phyloP scores from a whole-genome alignment of 2,888 invertebrate species.

The Anthoptus insignis region DNA sequence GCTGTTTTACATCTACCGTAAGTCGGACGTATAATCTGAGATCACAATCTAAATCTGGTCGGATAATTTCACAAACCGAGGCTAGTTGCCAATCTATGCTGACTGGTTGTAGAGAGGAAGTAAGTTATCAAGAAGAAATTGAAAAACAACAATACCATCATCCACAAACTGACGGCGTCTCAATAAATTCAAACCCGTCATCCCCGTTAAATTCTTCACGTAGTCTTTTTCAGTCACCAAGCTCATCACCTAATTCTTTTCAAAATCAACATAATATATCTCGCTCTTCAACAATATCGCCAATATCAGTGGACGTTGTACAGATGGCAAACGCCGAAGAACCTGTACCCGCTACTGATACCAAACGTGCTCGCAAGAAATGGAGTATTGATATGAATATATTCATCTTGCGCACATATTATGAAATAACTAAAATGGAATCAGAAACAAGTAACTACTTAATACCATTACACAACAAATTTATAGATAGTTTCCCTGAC shows the following conservation, averaged over 20 bases:
- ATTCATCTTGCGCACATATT: conserved; percentile 40
- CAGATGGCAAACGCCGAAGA: conserved; percentile 29
- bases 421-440: conserved; percentile 23
- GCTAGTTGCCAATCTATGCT: neutral
- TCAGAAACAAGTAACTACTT: conserved; percentile 28
- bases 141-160: neutral
- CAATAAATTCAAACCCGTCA: too few relatives aligned
- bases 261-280: too few relatives aligned
- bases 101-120: neutral
- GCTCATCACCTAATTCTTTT: too few relatives aligned
- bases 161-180: too few relatives aligned
- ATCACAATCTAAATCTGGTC: neutral
- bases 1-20: neutral
- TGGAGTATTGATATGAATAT: conserved; percentile 40
- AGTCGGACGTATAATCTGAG: neutral
- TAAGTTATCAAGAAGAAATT: neutral
- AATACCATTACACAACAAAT: conserved; percentile 38
- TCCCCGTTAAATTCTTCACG: too few relatives aligned
- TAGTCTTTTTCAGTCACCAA: too few relatives aligned
- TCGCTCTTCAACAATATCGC: too few relatives aligned
- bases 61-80: neutral
- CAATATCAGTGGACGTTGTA: conserved; percentile 27
- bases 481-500: conserved; percentile 39
- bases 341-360: conserved; percentile 37
- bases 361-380: conserved; percentile 33